Evolutionary conservation across 2,888 invertebrate genomes (phyloP).

Genomic region (Ennomos erosarius): DNA sequence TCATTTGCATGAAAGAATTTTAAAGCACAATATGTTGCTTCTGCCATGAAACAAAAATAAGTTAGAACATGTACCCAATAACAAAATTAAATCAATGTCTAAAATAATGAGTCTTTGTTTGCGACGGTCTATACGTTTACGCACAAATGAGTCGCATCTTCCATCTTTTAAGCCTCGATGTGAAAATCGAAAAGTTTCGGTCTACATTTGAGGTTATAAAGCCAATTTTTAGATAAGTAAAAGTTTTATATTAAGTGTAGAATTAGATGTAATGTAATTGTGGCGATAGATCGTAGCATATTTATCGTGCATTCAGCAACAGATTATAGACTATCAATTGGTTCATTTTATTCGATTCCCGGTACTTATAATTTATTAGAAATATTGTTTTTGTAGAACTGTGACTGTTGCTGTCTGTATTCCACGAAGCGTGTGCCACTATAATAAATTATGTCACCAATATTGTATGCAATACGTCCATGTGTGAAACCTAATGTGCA

Average conservation of each 20-base stretch:
- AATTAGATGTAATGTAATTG: constrained; percentile 63
- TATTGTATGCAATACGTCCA: constrained; percentile 77
- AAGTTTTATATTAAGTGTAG: constrained; percentile 77
- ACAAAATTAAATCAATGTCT: constrained; percentile 46
- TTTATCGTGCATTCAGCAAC: constrained; percentile 58
- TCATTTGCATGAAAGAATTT: neutral
- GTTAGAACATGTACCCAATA: constrained; percentile 42
- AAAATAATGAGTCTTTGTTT: constrained; percentile 50
- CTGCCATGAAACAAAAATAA: neutral
- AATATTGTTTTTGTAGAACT: constrained; percentile 1
- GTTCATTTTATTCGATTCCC: constrained; percentile 22
- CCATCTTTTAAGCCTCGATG: constrained; percentile 50
- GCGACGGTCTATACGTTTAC: constrained; percentile 55
- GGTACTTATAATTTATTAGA: constrained; percentile 37
- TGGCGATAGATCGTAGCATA: constrained; percentile 65
- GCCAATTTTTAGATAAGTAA: constrained; percentile 80
- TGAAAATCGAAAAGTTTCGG: constrained; percentile 56
- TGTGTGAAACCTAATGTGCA: constrained; percentile 78
- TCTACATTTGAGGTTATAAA: constrained; percentile 65
- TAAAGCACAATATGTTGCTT: neutral
- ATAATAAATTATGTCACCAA: constrained; percentile 52
- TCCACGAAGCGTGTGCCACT: constrained; percentile 54
- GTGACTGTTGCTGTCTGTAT: constrained; percentile 39
- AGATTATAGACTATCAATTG: constrained; percentile 39
- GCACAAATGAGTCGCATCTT: constrained; percentile 63